Percentiles rank a stretch among this genome's conserved stretches.
phyloP scores from a whole-genome alignment of 2,797 vertebrate genomes.

The Manis pentadactyla region DNA sequence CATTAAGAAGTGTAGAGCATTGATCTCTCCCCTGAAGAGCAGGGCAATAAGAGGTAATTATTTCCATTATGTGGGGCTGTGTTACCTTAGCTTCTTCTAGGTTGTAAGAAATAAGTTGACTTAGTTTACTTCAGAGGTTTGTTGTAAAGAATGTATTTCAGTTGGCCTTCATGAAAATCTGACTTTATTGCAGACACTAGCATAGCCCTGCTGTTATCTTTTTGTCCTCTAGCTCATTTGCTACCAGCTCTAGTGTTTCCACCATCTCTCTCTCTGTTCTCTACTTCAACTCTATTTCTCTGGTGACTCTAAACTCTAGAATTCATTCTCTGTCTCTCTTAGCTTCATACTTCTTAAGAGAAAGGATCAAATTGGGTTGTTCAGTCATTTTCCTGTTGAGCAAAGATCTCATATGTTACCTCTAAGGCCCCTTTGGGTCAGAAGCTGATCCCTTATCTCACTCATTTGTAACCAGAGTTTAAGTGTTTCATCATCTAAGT shows the following conservation, averaged over 20 bases:
- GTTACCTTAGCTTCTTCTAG: slow-evolving; percentile 9
- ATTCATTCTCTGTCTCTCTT: neutral
- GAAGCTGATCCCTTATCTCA: neutral
- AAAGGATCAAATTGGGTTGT: neutral
- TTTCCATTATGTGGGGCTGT: neutral
- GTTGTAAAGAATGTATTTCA: neutral
- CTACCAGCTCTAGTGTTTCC: neutral
- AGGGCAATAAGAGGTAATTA: neutral
- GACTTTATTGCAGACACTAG: neutral
- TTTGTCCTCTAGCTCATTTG: neutral
- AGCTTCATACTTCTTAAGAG: neutral
- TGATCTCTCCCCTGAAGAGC: neutral
- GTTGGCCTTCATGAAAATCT: neutral
- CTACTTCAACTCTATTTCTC: neutral
- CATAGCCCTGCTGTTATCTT: neutral
- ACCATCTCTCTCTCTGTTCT: neutral
- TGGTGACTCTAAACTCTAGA: neutral
- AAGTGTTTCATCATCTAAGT: neutral
- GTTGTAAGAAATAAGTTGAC: neutral
- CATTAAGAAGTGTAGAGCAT: neutral
- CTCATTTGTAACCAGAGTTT: neutral
- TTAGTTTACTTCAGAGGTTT: neutral
- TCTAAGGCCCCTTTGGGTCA: neutral
- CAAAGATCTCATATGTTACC: neutral
- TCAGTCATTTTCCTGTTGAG: neutral